A percentile compares a stretch with the other conserved stretches of the same genome.
Evolutionary conservation across 2,797 vertebrate genomes (phyloP).

Genomic region (Platalea minor): DNA sequence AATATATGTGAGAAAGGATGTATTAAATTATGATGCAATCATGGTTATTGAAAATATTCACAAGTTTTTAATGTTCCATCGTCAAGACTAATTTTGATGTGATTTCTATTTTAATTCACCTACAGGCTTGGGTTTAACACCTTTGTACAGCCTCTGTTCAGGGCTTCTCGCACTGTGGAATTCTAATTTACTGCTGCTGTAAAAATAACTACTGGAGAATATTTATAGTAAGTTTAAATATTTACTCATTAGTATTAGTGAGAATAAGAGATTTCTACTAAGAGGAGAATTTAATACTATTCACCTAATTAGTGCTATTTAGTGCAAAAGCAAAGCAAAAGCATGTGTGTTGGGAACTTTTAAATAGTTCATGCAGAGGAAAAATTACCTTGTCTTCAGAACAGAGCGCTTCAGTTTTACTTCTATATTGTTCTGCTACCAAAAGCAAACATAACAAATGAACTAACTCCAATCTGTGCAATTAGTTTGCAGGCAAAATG

Average conservation of each 20-base stretch:
- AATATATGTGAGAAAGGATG: constrained; percentile 18
- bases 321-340: neutral
- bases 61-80: neutral
- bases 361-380: neutral
- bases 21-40: constrained; percentile 4
- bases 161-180: neutral
- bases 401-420: neutral
- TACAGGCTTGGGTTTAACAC: neutral
- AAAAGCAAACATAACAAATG: neutral
- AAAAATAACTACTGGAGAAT: neutral
- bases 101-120: constrained; percentile 15
- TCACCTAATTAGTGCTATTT: neutral
- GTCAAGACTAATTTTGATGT: neutral
- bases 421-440: neutral
- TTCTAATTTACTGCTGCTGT: neutral
- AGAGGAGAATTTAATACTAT: neutral
- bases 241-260: neutral
- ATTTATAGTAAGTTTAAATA: constrained; percentile 13
- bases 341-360: neutral
- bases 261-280: neutral
- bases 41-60: constrained; percentile 5
- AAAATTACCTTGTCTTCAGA: neutral
- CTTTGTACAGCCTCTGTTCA: neutral
- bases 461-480: neutral
- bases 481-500: neutral